A percentile compares a stretch with the other conserved stretches of the same genome.
These are phyloP conservation scores for Eulemur macaco DNA, from an alignment of 2,113 vertebrate species.

Conservation along the genomic window DNA sequence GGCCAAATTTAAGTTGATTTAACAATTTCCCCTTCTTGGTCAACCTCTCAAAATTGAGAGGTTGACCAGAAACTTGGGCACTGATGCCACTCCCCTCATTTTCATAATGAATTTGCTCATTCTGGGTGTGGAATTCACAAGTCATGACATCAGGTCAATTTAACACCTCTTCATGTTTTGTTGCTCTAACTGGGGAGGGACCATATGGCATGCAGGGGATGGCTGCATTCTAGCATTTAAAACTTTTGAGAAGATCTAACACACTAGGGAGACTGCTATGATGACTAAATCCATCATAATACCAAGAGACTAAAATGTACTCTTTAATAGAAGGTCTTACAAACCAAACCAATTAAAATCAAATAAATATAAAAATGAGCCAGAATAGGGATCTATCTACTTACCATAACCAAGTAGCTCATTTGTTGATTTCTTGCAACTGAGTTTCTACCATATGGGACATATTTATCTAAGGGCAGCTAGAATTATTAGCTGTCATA, in stretches of 20 bases:
- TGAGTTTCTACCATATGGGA: neutral
- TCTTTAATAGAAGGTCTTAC: neutral
- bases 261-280: neutral
- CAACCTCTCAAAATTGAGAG: neutral
- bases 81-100: neutral
- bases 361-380: neutral
- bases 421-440: neutral
- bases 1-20: neutral
- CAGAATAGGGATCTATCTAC: neutral
- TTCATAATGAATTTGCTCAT: neutral
- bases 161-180: neutral
- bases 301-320: neutral
- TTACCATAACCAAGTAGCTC: neutral
- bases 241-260: neutral
- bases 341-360: neutral
- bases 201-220: neutral
- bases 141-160: neutral
- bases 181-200: neutral
- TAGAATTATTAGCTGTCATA: neutral
- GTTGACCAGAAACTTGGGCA: neutral
- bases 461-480: neutral
- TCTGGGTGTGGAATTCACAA: neutral
- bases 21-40: neutral
- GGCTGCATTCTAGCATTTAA: neutral
- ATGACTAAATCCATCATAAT: neutral